Evolutionary conservation across 2,888 invertebrate species (phyloP), one percentile per base, ranked within the genome.

Genomic region (Drosophila kanekoi): DNA sequence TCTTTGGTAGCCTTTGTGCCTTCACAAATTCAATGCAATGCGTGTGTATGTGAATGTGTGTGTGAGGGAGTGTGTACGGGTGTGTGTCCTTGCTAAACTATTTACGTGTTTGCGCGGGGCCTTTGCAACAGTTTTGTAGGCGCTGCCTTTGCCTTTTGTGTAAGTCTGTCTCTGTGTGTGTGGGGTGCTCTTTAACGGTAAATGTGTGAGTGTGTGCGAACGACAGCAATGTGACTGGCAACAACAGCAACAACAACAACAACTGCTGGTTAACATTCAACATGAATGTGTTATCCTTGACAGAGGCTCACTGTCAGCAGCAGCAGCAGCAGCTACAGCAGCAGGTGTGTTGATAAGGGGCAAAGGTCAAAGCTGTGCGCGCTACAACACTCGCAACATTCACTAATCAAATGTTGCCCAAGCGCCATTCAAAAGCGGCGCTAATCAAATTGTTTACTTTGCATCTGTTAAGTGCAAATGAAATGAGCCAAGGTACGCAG

Each of bases 211-310:
- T 48, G 20, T 20, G 48, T 41, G 82, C 72, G 77, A 81, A 75
- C 85, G 88, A 87, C 88, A 87, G 86, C 79, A 77, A 80, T 83
- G 79, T 80, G 83, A 86, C 86, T 82, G 67, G 73, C 71, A 73
- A 80, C 73, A 68, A 68, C 71, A 68, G 49, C 52, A 52, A 49
- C 37, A 62, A 28, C 37, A 62, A 28, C 62, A 73, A 48, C 37
- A 57, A 38, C 41, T 60, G 40, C 64, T n/a, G 41, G 37, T 28
- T 37, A 37, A 49, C 48, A 70, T 41, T 44, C 66, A 69, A 59
- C 58, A 71, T 57, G 65, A 56, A 77, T 67, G 62, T 71, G 67
- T 71, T 76, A 76, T 79, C 73, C 82, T 69, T 77, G 81, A 58
- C 52, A 85, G 72, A 75, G 87, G 84, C 82, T 85, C 82, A 79